phyloP scores from a whole-genome alignment of 2,113 vertebrate species.

The Serilophus lunatus region DNA sequence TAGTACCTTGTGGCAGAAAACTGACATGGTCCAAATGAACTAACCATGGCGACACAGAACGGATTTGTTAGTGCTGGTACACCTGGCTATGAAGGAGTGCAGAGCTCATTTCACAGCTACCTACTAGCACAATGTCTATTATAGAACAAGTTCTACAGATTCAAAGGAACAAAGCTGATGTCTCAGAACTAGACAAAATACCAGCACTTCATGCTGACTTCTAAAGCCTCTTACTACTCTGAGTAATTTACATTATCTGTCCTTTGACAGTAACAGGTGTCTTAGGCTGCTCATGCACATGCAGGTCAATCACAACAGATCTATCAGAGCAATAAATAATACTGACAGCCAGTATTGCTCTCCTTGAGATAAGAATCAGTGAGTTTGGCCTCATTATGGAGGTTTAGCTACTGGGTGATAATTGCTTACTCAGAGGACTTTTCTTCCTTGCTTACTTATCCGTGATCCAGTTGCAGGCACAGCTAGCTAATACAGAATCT shows the following conservation, averaged over 20 bases:
- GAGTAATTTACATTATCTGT: neutral
- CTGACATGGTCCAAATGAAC: neutral
- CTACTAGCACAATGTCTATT: neutral
- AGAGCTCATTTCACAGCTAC: neutral
- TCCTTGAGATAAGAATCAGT: neutral
- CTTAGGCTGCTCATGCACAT: neutral
- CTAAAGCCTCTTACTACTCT: neutral
- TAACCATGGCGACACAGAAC: neutral
- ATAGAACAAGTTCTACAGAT: neutral
- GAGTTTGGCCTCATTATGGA: neutral
- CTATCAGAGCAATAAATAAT: neutral
- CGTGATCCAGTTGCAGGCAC: neutral
- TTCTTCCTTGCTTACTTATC: neutral
- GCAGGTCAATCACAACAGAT: neutral
- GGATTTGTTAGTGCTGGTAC: neutral
- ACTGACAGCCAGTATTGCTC: neutral
- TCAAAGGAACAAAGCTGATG: neutral
- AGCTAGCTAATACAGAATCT: neutral
- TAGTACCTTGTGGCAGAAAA: neutral
- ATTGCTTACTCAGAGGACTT: neutral
- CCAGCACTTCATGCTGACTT: neutral
- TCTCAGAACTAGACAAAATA: neutral
- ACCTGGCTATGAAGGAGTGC: neutral
- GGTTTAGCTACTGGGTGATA: neutral
- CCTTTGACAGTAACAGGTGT: neutral